These are phyloP conservation scores for Hyles lineata DNA, from an alignment of 2,888 invertebrate species.

Conservation along the genomic window DNA sequence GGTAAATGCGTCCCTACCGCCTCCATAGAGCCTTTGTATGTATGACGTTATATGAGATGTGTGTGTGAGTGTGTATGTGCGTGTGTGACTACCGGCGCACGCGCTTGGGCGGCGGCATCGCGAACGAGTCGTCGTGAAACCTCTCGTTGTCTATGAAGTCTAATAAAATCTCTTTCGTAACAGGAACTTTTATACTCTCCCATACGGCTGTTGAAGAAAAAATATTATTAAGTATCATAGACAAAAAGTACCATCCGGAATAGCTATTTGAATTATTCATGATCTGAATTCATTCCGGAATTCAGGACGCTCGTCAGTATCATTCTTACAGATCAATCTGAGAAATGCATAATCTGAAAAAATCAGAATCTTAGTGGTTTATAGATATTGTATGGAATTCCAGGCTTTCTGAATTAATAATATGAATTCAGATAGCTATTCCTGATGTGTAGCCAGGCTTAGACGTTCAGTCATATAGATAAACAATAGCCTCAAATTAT, in stretches of 20 bases:
- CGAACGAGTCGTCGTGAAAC: conserved; percentile 87
- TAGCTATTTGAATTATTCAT: no score
- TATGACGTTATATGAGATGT: neutral
- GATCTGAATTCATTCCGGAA: no score
- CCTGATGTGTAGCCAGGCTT: no score
- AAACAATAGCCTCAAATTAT: no score
- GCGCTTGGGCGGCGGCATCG: conserved; percentile 89
- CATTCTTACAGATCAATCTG: no score
- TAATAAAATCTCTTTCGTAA: conserved; percentile 92
- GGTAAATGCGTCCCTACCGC: neutral
- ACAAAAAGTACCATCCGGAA: neutral
- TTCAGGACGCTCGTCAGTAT: no score
- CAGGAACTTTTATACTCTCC: conserved; percentile 92
- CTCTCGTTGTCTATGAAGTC: conserved; percentile 88
- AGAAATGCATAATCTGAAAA: no score
- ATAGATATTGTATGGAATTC: no score
- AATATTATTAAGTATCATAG: neutral
- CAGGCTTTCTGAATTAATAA: no score
- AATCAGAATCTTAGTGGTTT: no score
- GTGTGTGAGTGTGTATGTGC: neutral
- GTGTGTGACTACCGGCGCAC: conserved; percentile 67
- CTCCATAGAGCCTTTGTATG: neutral
- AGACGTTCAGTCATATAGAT: no score
- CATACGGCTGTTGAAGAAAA: conserved; percentile 88
- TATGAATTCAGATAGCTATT: no score